phyloP scores from a whole-genome alignment of 2,888 invertebrate genomes.

The Orthonychiurus folsomi region DNA sequence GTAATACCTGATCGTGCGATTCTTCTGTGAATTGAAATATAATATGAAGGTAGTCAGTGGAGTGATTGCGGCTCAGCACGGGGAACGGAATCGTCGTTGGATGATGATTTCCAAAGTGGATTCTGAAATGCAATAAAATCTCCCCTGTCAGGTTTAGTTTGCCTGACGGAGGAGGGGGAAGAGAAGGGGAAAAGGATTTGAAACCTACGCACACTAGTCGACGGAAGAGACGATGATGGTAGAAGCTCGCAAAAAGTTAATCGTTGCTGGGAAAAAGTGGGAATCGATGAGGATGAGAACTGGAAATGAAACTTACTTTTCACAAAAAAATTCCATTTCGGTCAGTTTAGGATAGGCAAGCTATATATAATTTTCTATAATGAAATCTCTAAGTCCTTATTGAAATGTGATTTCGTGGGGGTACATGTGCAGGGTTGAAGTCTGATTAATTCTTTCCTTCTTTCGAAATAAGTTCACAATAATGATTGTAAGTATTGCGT shows the following conservation, averaged over 20 bases:
- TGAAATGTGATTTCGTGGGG: no score
- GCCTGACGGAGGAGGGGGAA: not conserved
- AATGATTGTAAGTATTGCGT: no score
- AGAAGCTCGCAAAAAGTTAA: not conserved
- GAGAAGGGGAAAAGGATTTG: no score
- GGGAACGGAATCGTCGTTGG: not conserved
- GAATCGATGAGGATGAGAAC: not conserved
- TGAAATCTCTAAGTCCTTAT: no score
- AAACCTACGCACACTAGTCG: no score
- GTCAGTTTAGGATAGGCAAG: no score
- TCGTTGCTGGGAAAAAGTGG: not conserved
- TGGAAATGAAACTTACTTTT: not conserved
- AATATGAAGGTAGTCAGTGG: not conserved
- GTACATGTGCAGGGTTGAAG: no score
- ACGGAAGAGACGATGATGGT: not conserved
- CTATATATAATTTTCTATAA: no score
- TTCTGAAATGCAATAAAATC: not conserved
- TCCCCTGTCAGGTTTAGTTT: not conserved
- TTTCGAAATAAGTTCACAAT: no score
- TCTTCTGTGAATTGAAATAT: slow-evolving; percentile 1
- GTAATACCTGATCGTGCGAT: no score
- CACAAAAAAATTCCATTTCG: not conserved
- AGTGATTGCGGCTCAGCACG: not conserved
- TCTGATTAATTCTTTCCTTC: no score
- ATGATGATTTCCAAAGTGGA: not conserved